Base-by-base conservation (phyloP, 2,888 invertebrate species). In the Spilarctia lutea region DNA sequence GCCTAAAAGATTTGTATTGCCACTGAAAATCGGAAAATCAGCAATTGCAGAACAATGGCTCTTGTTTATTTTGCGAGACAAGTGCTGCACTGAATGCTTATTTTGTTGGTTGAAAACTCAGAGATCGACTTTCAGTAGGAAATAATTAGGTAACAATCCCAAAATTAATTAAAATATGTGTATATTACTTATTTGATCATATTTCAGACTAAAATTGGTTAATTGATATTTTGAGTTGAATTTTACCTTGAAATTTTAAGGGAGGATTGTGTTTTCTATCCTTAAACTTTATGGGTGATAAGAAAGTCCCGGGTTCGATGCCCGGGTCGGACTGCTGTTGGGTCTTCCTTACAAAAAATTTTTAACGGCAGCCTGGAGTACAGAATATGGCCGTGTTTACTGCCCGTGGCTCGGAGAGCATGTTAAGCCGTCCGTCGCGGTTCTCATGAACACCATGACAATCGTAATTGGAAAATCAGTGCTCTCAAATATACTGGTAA, bases 1-100 rank as follows among this genome's bases (percentile, higher is more conserved):
- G n/a, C 42, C n/a, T 66, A 39, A n/a, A 20, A 24, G 0, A 66
- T 39, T 68, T 68, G 30, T 30, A 0, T 27, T 45, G 20, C 18
- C 10, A 48, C 27, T 30, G 30, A 18, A 68, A 68, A 68, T 33
- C 27, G 18, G 30, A 10, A 45, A 27, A 68, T 45, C 42, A 30
- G 24, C 39, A 39, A 27, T 39, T 18, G 10, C 11, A 45, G 68
- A 68, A 70, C 69, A 70, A 60, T 60, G 56, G 60, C n/a, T 24
- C n/a, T 39, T 60, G 60, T 60, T 60, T 60, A 35, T 42, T 35
- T 8, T 33, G 6, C 35, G 56, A 24, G 11, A 69, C 56, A 8
- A 69, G n/a, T 60, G 70, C 35, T 20, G 18, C 48, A 30, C 20
- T 52, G 45, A 68, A 66, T 68, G 48, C 45, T 68, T 48, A 68